Base-by-base conservation (phyloP, 2,888 invertebrate genomes). In the Lycocerus yunnanus region DNA sequence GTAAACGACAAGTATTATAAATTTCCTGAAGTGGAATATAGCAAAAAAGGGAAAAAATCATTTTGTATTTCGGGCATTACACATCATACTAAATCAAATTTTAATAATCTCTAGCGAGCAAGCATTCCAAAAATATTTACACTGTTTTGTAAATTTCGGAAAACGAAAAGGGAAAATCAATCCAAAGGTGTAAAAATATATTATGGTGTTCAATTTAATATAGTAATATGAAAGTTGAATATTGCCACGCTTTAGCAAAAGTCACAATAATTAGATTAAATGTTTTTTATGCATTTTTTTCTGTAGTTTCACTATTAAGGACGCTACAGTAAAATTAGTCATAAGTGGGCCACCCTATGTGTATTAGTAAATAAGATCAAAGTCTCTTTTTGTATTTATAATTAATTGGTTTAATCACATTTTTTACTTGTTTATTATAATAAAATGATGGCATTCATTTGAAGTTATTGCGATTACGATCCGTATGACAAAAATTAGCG, bases 381-480 rank as follows among this genome's bases (percentile, higher is more conserved):
- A 61, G 61, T 61, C 61, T 18, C n/a, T n/a, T 63, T n/a, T n/a
- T n/a, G 16, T 18, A 63, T 63, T 63, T 18, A 63, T 63, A 63
- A 63, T 63, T 63, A 18, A 18, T 16, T 43, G 43, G 43, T 43
- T 43, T 20, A 63, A 63, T 63, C 15, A 63, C 18, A 63, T 63
- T 60, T 60, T 63, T 63, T 15, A 20, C 61, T 63, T 63, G 61
- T 63, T 63, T 63, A 63, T 20, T 63, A 63, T 20, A 63, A 63
- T 63, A n/a, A 60, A 18, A 20, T 43, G 43, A 4, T 43, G n/a
- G 61, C 18, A 63, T 63, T 63, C 61, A 63, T 18, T 59, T 63
- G n/a, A 18, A 43, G n/a, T n/a, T 43, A n/a, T 18, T n/a, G 43
- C n/a, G 43, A 43, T 43, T 43, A 43, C 43, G 43, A 43, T 43